Evolutionary conservation across 2,888 invertebrate species (phyloP), one percentile per base, ranked within the genome.

Genomic region (Acrobasis suavella): DNA sequence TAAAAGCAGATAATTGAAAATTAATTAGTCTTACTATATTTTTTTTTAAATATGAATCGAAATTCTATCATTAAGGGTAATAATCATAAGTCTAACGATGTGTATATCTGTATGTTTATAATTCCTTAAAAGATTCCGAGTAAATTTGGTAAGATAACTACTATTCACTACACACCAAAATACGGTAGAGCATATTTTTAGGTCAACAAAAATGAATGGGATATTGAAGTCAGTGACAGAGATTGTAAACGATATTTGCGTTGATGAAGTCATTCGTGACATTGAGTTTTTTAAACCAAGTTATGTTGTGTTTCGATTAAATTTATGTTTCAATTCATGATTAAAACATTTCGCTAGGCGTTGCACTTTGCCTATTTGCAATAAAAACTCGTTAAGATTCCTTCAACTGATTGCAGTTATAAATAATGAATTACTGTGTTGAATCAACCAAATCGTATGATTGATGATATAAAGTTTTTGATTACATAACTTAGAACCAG

Each of bases 401-500:
- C 15, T 39, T 56, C 42, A 8, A 46, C 9, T 22, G 56, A 56
- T 56, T 46, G 42, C 56, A 22, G 42, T 56, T 14, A 8, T 56
- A 39, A 56, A 8, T 56, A 39, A 56, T 56, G 22, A 42, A 60
- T 60, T 60, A 50, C 16, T 42, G 42, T 50, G 22, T 60, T 16
- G 39, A 60, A 39, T 51, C 51, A 42, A 52, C 51, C 52, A 42
- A 51, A 60, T 60, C 60, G 60, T 60, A 39, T 51, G 60, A 60
- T 60, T 56, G 52, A 51, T 51, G 51, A 60, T 60, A 52, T 8
- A 9, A 8, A 22, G 51, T 12, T 50, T 60, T 37, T 60, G 16
- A 37, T 60, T 52, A 37, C 22, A 37, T 38, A 38, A n/a, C 14
- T 12, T 3, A 14, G 14, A 46, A n/a, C 14, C 46, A 46, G n/a